Base-by-base conservation (phyloP, 2,797 vertebrate species). In the Percopsis omiscomaycus region DNA sequence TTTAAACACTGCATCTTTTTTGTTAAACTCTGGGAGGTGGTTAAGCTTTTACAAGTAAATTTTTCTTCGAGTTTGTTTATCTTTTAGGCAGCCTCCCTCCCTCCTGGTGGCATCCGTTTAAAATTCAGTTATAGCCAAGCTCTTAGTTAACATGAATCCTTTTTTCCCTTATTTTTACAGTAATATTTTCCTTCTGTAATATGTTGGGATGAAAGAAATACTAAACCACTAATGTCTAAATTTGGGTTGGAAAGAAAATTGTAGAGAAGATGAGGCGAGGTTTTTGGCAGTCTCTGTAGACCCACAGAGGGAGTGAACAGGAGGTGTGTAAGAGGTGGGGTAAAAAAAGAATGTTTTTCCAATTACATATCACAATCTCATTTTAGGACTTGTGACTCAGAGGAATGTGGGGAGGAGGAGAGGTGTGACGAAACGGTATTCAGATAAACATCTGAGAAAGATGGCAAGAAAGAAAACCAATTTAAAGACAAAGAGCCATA, bases 331-430 rank as follows among this genome's bases (percentile, higher is more conserved):
- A 22, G 22, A 22, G 22, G 55, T n/a, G 14, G 14, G n/a, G 16
- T 5, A 29, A 53, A 16, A 9, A 72, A 71, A 68, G 69, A 47
- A 59, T 58, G 16, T 64, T 77, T 80, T 77, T 72, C 65, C 55
- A 69, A 77, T 83, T 63, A 59, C 27, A 65, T 16, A 45, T 67
- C 28, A 56, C 70, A 68, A 64, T 75, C 67, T 84, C 55, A 78
- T 77, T 56, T 77, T n/a, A 73, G 77, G 70, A 68, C 81, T 77
- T 84, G 77, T 85, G 84, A 89, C 74, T 80, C 75, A 77, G 51
- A 80, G 65, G 66, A 82, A 81, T 71, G 71, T 82, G 73, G 68
- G 54, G 50, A 69, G 56, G 50, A 69, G 56, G 27, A 55, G 57
- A 62, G 37, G 16, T 45, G 37, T 2, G 5, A 15, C 3, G 29